Evolutionary conservation across 2,797 vertebrate species (phyloP).

Genomic region (Oreochromis mossambicus): DNA sequence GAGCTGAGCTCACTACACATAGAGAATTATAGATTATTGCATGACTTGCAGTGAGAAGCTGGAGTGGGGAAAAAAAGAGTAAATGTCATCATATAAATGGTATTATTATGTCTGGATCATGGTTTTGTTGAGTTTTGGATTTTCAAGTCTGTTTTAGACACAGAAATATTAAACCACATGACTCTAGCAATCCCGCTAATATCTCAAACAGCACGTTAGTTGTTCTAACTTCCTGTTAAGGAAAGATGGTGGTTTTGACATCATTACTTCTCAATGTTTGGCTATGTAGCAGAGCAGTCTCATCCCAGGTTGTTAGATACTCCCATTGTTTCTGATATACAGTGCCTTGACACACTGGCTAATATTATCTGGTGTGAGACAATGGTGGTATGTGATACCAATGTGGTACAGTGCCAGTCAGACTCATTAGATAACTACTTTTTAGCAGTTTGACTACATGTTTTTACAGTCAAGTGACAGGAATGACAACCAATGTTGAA

Average conservation of each 20-base stretch:
- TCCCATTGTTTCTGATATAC: not conserved
- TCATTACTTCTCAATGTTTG: not conserved
- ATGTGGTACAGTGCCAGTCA: not conserved
- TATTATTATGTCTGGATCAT: not conserved
- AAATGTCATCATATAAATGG: conserved; percentile 14
- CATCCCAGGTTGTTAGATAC: not conserved
- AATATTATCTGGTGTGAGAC: not conserved
- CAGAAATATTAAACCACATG: not conserved
- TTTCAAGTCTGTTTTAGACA: not conserved
- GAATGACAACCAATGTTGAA: not conserved
- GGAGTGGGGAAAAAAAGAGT: not conserved
- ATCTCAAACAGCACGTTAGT: not conserved
- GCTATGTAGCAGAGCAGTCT: not conserved
- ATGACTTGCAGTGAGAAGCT: not conserved
- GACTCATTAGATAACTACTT: not conserved
- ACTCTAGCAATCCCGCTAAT: not conserved
- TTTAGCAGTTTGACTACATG: not conserved
- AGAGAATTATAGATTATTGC: not conserved
- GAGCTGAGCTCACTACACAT: not conserved
- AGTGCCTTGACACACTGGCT: not conserved
- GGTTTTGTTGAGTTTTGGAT: not conserved
- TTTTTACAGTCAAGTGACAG: not conserved
- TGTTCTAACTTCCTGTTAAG: not conserved
- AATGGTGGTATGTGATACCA: not conserved
- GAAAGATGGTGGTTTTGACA: not conserved